Conservation (phyloP, 2,797 vertebrate genomes). For the Cynopterus sphinx region DNA sequence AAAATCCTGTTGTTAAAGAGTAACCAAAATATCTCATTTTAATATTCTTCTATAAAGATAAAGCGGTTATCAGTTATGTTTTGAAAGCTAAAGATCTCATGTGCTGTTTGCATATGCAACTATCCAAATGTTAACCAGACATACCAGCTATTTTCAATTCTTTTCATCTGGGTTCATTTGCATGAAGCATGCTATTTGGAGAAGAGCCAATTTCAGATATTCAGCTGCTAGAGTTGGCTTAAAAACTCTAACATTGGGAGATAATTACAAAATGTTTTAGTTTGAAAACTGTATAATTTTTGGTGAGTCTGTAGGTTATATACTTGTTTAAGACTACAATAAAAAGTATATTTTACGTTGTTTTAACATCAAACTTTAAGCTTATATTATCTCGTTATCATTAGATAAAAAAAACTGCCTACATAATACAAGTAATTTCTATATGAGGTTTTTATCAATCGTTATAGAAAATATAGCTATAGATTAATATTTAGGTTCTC, state of each 20-base stretch:
- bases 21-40: background rate
- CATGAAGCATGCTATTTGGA: background rate
- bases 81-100: background rate
- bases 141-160: conserved; percentile 2
- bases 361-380: background rate
- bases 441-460: background rate
- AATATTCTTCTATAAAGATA: background rate
- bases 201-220: background rate
- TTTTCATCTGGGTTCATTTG: background rate
- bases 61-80: background rate
- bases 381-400: background rate
- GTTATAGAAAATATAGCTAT: background rate
- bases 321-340: background rate
- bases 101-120: background rate
- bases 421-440: background rate
- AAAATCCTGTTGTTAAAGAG: background rate
- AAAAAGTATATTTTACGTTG: background rate
- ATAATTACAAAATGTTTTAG: conserved; percentile 4
- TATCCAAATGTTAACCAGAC: background rate
- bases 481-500: background rate
- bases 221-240: background rate
- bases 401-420: background rate
- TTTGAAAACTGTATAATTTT: background rate
- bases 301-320: background rate
- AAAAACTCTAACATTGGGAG: background rate